Conservation (phyloP, 2,113 vertebrate genomes). For the Empidonax traillii region DNA sequence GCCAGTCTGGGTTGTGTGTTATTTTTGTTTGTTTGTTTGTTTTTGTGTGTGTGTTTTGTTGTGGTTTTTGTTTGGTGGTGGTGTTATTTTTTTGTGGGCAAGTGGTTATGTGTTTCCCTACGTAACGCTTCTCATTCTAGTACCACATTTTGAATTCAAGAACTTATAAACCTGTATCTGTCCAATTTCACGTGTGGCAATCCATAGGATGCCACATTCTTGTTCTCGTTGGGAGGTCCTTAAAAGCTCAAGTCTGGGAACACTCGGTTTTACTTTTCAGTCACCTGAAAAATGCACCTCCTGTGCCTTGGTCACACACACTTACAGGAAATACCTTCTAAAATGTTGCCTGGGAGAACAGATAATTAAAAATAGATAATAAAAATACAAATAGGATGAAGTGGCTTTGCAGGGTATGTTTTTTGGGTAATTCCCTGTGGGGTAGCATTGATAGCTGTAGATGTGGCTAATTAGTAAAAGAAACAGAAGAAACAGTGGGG, state of each 20-base stretch:
- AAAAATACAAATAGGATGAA: not conserved
- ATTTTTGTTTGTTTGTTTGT: not conserved
- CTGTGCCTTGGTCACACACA: accelerated
- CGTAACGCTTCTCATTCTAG: not conserved
- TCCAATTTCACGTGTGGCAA: not conserved
- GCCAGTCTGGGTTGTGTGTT: not conserved
- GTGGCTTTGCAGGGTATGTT: not conserved
- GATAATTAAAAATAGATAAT: not conserved
- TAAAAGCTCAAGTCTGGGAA: not conserved
- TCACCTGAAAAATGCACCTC: not conserved
- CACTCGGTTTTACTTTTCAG: not conserved
- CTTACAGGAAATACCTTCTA: not conserved
- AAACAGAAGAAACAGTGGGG: not conserved
- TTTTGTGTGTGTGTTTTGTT: not conserved
- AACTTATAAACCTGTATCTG: not conserved
- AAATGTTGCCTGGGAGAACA: not conserved
- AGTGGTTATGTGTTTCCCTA: not conserved
- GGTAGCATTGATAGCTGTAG: not conserved
- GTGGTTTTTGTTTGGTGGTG: too few species aligned
- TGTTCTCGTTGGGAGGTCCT: not conserved
- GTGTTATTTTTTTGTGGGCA: not conserved
- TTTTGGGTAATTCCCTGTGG: not conserved
- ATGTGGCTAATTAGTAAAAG: not conserved
- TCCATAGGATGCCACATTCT: not conserved
- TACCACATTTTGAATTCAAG: not conserved